Evolutionary conservation across 2,797 vertebrate genomes (phyloP).

Genomic region (Sciurus carolinensis): DNA sequence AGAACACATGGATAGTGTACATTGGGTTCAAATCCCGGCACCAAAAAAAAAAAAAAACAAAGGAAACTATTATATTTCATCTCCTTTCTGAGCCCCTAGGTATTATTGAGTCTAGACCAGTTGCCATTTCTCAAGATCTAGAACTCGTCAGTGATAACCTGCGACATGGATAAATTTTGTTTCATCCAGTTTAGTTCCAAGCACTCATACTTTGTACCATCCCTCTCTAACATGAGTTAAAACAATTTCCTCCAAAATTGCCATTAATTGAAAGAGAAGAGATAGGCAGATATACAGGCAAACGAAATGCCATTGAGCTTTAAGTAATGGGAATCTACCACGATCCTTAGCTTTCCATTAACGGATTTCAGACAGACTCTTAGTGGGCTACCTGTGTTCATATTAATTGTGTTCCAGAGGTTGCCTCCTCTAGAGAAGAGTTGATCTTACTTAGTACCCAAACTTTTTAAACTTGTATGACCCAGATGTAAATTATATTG

Average conservation of each 20-base stretch:
- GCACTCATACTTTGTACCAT: background rate
- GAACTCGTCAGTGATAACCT: background rate
- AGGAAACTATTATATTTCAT: background rate
- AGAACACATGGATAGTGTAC: background rate
- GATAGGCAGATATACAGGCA: background rate
- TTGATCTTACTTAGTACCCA: background rate
- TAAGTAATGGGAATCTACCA: background rate
- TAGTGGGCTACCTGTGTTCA: background rate
- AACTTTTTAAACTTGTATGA: background rate
- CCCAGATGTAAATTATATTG: background rate
- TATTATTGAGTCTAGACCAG: background rate
- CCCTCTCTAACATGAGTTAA: background rate
- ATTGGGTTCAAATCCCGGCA: background rate
- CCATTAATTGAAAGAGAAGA: background rate
- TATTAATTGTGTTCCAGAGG: background rate
- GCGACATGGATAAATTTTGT: background rate
- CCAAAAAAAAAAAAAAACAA: background rate
- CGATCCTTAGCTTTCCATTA: background rate
- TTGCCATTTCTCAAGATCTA: background rate
- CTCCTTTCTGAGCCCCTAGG: background rate
- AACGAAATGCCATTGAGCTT: background rate
- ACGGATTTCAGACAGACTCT: background rate
- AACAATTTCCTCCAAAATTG: background rate
- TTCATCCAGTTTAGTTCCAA: background rate
- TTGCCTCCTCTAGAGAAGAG: background rate